Base-by-base conservation (phyloP, 1,140 invertebrate species). In the Asobara japonica region DNA sequence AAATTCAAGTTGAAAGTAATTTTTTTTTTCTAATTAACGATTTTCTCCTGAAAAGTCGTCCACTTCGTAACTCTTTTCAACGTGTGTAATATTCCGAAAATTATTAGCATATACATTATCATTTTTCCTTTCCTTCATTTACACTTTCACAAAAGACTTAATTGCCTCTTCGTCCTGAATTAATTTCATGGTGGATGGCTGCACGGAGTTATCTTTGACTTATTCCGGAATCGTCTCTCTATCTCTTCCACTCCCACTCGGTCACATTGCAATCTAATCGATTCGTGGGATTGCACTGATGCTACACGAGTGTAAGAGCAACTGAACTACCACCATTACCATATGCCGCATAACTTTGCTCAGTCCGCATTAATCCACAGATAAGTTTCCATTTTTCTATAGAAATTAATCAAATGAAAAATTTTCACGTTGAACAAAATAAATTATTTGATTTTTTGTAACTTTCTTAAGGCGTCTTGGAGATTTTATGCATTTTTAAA, bases 251-350 rank as follows among this genome's bases (percentile, higher is more conserved):
- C 51, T 56, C 22, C 13, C 7, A 13, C 51, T 56, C 51, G 5
- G 41, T 16, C 22, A 56, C 51, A 56, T 56, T 56, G 51, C 51
- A 56, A 56, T 56, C 51, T 56, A 56, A 56, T 56, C 22, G 51
- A 56, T 56, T 56, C 51, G 20, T 56, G 51, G 51, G 51, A 56
- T 56, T 56, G 51, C 22, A 13, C 22, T 56, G 51, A 18, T 56
- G 22, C 1, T 27, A 13, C 51, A 56, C 22, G 18, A 27, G 7
- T 56, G 22, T 56, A 56, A 56, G 51, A 56, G 51, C 51, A 45
- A 45, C n/a, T 45, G 41, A 45, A 16, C 1, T 45, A n/a, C 51
- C 18, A 51, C 45, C n/a, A 56, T 56, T 25, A 56, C 51, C 51
- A 56, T 56, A 56, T 56, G 51, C 22, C 22, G 18, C 51, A 56